Evolutionary conservation across 2,888 invertebrate genomes (phyloP).

Genomic region (Aphelenchoides bicaudatus): DNA sequence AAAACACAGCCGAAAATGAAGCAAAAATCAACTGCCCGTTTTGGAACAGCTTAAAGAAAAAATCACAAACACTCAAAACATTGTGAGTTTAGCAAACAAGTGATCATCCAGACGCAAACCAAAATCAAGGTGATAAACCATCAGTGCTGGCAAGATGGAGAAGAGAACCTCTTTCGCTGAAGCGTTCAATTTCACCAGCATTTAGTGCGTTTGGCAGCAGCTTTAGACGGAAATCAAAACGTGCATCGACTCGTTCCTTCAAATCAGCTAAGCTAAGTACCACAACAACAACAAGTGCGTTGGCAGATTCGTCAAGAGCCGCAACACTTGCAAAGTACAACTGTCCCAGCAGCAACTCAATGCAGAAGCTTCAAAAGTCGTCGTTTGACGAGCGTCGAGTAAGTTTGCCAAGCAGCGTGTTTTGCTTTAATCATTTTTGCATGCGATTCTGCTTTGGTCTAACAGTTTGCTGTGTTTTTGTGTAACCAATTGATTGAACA

Average conservation of each 20-base stretch:
- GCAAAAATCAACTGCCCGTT: no score
- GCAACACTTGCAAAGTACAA: not conserved
- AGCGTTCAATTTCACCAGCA: slow-evolving; percentile 4
- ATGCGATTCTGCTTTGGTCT: slow-evolving; percentile 1
- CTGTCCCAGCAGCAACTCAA: not conserved
- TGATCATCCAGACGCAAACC: no score
- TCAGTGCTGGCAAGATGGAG: not conserved
- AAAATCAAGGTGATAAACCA: no score
- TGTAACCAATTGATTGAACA: no score
- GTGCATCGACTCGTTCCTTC: not conserved
- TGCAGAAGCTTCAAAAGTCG: no score
- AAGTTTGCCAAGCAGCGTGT: not conserved
- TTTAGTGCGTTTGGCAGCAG: slow-evolving; percentile 6
- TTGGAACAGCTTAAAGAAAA: no score
- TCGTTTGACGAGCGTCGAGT: no score
- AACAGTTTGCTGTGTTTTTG: slow-evolving; percentile 17
- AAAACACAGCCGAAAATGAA: no score
- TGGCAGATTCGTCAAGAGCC: not conserved
- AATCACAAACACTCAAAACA: no score
- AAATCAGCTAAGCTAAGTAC: no score
- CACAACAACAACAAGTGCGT: not conserved
- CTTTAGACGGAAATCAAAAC: not conserved
- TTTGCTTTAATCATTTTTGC: not conserved
- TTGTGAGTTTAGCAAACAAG: no score
- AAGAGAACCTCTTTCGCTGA: slow-evolving; percentile 13